Conservation (phyloP, 2,113 vertebrate species). For the Sterrhoptilus dennistouni region DNA sequence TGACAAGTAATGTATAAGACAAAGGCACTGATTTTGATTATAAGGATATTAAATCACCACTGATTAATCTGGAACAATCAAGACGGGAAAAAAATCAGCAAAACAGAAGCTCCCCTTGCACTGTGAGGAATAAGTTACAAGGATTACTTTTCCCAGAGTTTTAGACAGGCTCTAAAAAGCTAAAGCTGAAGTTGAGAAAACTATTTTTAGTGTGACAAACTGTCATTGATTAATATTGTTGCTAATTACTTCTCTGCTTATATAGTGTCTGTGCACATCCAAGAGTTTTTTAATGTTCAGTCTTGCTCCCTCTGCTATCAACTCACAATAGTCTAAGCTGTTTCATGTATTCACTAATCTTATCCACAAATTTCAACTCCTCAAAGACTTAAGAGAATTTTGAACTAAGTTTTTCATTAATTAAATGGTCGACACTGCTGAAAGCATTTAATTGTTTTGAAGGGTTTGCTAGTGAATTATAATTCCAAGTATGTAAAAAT, state of each 20-base stretch:
- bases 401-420: not conserved
- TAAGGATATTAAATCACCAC: not conserved
- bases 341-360: not conserved
- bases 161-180: not conserved
- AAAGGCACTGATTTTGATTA: slow-evolving; percentile 34
- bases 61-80: slow-evolving; percentile 10
- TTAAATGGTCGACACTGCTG: not conserved
- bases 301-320: not conserved
- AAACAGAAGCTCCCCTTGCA: not conserved
- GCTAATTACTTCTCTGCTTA: not conserved
- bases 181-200: not conserved
- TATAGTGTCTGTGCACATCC: not conserved
- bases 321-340: not conserved
- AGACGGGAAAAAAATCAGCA: not conserved
- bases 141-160: not conserved
- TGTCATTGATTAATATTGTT: not conserved
- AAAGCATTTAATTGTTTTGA: not conserved
- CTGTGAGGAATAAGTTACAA: not conserved
- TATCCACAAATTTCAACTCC: not conserved
- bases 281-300: not conserved
- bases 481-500: not conserved
- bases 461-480: not conserved
- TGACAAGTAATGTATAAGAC: not conserved
- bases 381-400: not conserved
- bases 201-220: not conserved